A percentile compares a stretch with the other conserved stretches of the same genome.
Evolutionary conservation across 2,113 vertebrate species (phyloP).

Genomic region (Bufo gargarizans): DNA sequence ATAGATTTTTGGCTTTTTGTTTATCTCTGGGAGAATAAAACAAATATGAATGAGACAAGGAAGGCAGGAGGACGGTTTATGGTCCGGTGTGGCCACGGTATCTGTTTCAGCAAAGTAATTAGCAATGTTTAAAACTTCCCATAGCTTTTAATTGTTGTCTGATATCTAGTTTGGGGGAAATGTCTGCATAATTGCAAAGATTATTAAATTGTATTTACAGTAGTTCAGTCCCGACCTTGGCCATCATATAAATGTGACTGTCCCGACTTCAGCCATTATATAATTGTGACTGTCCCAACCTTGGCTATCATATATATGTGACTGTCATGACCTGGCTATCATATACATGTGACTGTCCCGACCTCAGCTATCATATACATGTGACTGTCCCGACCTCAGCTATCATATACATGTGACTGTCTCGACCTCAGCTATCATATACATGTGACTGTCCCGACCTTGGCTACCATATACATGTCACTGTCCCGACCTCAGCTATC

Average conservation of each 20-base stretch:
- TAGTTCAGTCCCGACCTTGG: background rate
- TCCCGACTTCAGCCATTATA: too few relatives aligned
- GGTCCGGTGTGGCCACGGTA: background rate
- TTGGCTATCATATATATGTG: too few relatives aligned
- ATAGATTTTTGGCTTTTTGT: conserved; percentile 9
- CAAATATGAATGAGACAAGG: conserved; percentile 2
- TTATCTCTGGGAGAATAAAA: background rate
- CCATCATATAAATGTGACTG: background rate
- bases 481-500: too few relatives aligned
- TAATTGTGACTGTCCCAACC: too few relatives aligned
- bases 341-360: too few relatives aligned
- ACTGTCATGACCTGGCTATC: too few relatives aligned
- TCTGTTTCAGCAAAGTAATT: background rate
- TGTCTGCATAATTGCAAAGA: background rate
- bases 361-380: too few relatives aligned
- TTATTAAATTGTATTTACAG: background rate
- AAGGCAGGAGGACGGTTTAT: background rate
- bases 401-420: too few relatives aligned
- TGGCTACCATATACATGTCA: too few relatives aligned
- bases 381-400: too few relatives aligned
- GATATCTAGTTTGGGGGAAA: background rate
- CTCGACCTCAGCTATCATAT: too few relatives aligned
- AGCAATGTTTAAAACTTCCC: conserved; percentile 1
- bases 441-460: too few relatives aligned
- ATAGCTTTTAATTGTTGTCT: conserved; percentile 14